These are phyloP conservation scores for Maniola jurtina DNA, from an alignment of 1,140 invertebrate genomes.

Conservation along the genomic window DNA sequence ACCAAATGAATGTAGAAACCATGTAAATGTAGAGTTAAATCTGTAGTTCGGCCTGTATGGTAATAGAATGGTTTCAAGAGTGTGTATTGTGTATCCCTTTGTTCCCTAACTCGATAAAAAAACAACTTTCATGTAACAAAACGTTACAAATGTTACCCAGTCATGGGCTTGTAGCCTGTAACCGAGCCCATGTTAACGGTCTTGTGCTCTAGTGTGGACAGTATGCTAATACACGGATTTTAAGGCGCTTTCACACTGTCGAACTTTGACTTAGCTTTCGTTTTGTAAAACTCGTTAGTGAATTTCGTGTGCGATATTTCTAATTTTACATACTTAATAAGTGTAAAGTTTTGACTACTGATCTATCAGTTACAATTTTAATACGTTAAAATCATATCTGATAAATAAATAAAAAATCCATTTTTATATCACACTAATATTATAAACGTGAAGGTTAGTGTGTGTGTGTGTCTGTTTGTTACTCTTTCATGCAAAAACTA, in stretches of 20 bases:
- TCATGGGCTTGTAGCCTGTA: constrained; percentile 1
- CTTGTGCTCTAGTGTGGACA: background rate
- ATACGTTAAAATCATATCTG: too few relatives aligned
- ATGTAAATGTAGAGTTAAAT: background rate
- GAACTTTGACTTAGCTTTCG: background rate
- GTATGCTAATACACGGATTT: background rate
- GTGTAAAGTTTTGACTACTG: too few relatives aligned
- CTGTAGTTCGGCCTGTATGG: background rate
- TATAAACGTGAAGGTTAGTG: too few relatives aligned
- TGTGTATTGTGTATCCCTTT: background rate
- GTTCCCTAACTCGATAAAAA: background rate
- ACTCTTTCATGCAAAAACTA: too few relatives aligned
- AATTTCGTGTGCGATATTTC: background rate
- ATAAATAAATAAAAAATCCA: too few relatives aligned
- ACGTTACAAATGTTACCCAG: background rate
- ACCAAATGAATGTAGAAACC: too few relatives aligned
- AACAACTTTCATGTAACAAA: background rate
- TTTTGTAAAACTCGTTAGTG: background rate
- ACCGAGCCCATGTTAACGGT: background rate
- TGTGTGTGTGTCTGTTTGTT: too few relatives aligned
- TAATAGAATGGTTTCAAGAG: background rate
- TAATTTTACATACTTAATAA: too few relatives aligned
- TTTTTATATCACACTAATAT: too few relatives aligned
- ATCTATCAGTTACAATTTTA: too few relatives aligned
- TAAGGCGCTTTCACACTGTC: constrained; percentile 2